These are phyloP conservation scores for Monochamus alternatus DNA, from an alignment of 2,888 invertebrate species.

Conservation along the genomic window DNA sequence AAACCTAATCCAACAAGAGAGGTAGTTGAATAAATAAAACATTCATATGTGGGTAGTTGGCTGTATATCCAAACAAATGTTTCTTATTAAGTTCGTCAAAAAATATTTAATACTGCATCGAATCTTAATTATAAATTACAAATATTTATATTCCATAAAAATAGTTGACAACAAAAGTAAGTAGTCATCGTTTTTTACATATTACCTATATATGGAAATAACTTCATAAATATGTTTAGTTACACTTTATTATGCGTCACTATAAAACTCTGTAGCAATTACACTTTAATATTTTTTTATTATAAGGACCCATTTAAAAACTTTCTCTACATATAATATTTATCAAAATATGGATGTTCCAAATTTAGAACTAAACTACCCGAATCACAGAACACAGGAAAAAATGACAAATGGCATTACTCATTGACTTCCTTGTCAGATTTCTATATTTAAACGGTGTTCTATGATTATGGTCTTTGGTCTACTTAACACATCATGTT, in stretches of 20 bases:
- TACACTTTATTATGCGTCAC: slow-evolving; percentile 12
- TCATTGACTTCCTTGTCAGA: too few species aligned
- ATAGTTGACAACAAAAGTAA: slow-evolving; percentile 6
- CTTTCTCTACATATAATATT: background rate
- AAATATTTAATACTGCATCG: background rate
- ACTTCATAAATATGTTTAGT: slow-evolving; percentile 10
- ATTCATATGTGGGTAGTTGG: background rate
- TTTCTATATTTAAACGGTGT: too few species aligned
- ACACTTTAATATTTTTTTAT: slow-evolving; percentile 7
- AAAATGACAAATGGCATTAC: background rate
- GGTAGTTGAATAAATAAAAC: background rate
- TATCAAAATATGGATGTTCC: slow-evolving; percentile 13
- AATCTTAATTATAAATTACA: background rate
- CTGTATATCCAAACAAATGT: too few species aligned
- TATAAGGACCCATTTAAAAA: slow-evolving; percentile 7
- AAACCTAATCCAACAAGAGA: background rate
- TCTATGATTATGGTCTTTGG: too few species aligned
- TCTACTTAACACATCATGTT: too few species aligned
- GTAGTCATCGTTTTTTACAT: slow-evolving; percentile 14
- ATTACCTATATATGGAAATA: slow-evolving; percentile 21
- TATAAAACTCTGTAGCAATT: background rate
- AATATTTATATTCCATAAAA: background rate
- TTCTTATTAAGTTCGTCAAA: too few species aligned
- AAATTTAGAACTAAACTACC: slow-evolving; percentile 12
- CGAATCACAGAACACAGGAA: background rate